Percentiles rank a stretch among this genome's conserved stretches.
Evolutionary conservation across 2,113 vertebrate species (phyloP).

Genomic region (Psittacus erithacus): DNA sequence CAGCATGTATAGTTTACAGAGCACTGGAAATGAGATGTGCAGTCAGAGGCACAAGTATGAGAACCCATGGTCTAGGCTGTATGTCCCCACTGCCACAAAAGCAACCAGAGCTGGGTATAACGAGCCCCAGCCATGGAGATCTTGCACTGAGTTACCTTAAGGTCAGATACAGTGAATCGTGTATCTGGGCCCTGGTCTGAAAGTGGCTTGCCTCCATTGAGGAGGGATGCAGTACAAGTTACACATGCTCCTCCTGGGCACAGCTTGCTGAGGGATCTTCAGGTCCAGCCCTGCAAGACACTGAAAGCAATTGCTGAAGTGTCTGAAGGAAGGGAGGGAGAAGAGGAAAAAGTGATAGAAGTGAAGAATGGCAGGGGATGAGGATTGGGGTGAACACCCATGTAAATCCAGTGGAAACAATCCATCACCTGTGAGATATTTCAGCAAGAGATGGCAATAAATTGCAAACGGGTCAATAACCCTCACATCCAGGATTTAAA

Average conservation of each 20-base stretch:
- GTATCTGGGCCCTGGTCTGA: neutral
- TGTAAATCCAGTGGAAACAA: neutral
- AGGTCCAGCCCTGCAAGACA: neutral
- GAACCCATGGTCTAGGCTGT: neutral
- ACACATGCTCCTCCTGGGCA: too few species aligned
- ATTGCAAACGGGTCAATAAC: neutral
- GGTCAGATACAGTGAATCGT: neutral
- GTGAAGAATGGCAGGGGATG: neutral
- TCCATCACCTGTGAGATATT: neutral
- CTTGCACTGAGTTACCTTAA: neutral
- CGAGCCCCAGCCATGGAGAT: neutral
- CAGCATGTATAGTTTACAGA: neutral
- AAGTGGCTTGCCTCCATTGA: rapidly evolving
- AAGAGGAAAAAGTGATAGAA: neutral
- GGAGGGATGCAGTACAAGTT: neutral
- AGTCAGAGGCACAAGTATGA: neutral
- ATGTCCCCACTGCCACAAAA: neutral
- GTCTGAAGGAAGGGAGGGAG: neutral
- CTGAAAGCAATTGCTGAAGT: neutral
- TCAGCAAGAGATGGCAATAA: neutral
- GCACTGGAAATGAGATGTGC: neutral
- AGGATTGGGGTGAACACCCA: neutral
- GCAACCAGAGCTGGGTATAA: neutral
- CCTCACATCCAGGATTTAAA: neutral
- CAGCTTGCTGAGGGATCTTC: neutral